These are phyloP conservation scores for Theristicus caerulescens DNA, from an alignment of 2,113 vertebrate species.

Conservation along the genomic window DNA sequence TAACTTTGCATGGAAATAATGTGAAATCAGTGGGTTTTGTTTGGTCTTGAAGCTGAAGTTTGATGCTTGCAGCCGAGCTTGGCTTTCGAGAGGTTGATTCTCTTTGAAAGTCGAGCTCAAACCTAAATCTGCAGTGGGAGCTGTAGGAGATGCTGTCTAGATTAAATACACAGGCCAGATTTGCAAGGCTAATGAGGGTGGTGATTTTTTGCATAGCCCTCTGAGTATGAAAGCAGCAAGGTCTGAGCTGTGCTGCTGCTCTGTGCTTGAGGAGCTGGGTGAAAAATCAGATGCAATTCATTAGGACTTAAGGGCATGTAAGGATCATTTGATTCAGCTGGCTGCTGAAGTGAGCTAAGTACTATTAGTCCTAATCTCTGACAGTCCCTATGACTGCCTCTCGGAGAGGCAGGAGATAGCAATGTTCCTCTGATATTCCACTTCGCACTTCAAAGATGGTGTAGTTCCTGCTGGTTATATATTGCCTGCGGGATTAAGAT, in stretches of 20 bases:
- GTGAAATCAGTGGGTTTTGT: slow-evolving; percentile 48
- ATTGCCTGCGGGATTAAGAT: neutral
- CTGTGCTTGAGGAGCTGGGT: neutral
- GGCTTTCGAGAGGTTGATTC: slow-evolving; percentile 35
- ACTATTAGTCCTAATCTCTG: neutral
- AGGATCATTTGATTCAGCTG: slow-evolving; percentile 14
- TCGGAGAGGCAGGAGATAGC: neutral
- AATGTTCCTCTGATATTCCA: neutral
- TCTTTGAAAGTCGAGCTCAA: slow-evolving; percentile 30
- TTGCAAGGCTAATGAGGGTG: neutral
- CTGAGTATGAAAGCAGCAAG: neutral
- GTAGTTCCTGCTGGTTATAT: neutral
- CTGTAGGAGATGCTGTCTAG: neutral
- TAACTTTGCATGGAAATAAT: slow-evolving; percentile 59
- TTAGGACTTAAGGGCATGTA: slow-evolving; percentile 30
- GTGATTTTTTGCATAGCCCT: neutral
- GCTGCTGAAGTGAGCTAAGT: slow-evolving; percentile 11
- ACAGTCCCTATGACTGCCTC: neutral
- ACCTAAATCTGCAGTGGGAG: slow-evolving; percentile 1
- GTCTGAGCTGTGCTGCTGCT: neutral
- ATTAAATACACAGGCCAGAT: slow-evolving; percentile 13
- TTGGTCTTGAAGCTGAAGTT: slow-evolving; percentile 48
- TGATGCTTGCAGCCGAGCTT: neutral
- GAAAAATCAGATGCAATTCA: neutral
- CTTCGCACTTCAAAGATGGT: neutral